Percentiles rank a stretch among this genome's conserved stretches.
Evolutionary conservation across 2,113 vertebrate species (phyloP).

Genomic region (Pongo abelii): DNA sequence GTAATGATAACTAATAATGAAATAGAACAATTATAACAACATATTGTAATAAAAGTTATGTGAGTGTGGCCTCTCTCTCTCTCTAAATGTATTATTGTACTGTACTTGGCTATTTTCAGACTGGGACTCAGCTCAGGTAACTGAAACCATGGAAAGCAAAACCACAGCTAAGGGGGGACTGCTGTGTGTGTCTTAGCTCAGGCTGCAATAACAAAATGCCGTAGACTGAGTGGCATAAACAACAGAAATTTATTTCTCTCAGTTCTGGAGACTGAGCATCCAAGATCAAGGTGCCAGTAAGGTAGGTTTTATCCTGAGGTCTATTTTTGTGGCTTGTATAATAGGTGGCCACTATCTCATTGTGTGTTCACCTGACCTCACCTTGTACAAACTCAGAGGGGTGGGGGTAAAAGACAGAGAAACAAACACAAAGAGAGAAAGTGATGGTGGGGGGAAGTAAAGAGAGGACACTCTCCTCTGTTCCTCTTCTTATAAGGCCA

Average conservation of each 20-base stretch:
- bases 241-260: neutral
- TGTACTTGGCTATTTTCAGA: neutral
- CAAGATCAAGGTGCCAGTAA: neutral
- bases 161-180: neutral
- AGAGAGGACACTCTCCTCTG: no score
- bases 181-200: neutral
- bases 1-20: neutral
- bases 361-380: neutral
- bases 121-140: neutral
- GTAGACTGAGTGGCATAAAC: neutral
- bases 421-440: neutral
- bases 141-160: neutral
- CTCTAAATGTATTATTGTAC: neutral
- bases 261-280: neutral
- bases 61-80: neutral
- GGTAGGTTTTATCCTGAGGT: neutral
- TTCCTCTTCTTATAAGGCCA: neutral
- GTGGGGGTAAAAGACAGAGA: neutral
- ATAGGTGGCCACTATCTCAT: neutral
- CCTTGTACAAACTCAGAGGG: neutral
- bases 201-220: no score
- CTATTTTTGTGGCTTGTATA: neutral
- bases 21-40: neutral
- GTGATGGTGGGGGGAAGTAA: neutral
- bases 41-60: neutral